Evolutionary conservation across 2,888 invertebrate genomes (phyloP), one percentile per base, ranked within the genome.

Genomic region (Tetheella fluctuosa): DNA sequence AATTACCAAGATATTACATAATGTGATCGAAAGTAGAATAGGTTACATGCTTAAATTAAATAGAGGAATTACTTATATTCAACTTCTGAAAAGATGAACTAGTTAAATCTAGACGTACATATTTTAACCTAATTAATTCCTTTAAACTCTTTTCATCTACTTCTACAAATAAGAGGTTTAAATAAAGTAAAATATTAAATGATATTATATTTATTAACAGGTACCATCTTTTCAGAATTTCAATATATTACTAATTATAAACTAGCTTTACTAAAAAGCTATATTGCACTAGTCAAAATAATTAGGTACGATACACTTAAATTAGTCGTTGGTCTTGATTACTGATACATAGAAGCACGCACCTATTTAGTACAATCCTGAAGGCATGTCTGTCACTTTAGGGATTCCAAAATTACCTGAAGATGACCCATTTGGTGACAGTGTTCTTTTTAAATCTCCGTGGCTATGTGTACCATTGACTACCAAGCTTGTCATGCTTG

Each of bases 371-470:
- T 96, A 96, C 65, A 96, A 87, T 60, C 96, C 96, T 54, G 96
- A 96, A 67, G 96, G 95, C 86, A 96, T 94, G 80, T 96, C 96
- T 6, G 96, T 95, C 12, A 96, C 93, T 90, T 96, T 96, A 59
- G 94, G 94, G 39, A 90, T 82, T 30, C 95, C 94, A 63, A 86
- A 89, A 66, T 74, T 84, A 65, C 81, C 87, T 4, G 87, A 85
- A 52, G 74, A 67, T 7, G 86, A 84, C 17, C 89, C 89, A 63
- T 87, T 84, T 0, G 90, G 90, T 0, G 92, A 91, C 8, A 93
- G 67, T 3, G 88, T 89, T 68, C 91, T 85, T 67, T 93, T 91
- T 59, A 91, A 77, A 73, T 94, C 94, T 20, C 88, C 85, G 55
- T 91, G 93, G 58, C 91, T 89, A 58, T 90, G 90, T 1, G 91